Evolutionary conservation across 2,888 invertebrate species (phyloP).

Genomic region (Athalia circularis): DNA sequence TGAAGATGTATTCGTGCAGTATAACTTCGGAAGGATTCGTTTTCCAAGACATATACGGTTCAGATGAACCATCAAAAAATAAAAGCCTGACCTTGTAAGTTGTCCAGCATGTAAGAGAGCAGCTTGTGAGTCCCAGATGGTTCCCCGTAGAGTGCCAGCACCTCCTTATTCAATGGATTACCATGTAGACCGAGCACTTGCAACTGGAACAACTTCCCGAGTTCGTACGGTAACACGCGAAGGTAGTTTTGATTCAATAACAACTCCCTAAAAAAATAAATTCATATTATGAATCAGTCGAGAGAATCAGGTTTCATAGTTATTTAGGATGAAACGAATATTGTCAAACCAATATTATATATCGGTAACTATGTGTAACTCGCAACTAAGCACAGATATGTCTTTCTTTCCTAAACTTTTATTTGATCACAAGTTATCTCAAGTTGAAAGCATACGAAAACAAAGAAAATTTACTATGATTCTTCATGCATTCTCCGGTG

Average conservation of each 20-base stretch:
- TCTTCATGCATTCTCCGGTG: too few relatives aligned
- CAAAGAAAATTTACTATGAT: too few relatives aligned
- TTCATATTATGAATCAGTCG: constrained; percentile 46
- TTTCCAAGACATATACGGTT: too few relatives aligned
- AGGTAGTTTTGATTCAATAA: constrained; percentile 96
- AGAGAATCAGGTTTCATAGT: constrained; percentile 32
- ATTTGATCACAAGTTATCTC: not conserved
- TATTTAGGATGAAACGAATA: not conserved
- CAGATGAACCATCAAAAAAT: too few relatives aligned
- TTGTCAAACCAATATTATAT: too few relatives aligned
- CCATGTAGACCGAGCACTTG: constrained; percentile 94
- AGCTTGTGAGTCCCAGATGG: constrained; percentile 96
- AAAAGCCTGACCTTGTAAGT: constrained; percentile 87
- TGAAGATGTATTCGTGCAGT: too few relatives aligned
- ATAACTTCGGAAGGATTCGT: too few relatives aligned
- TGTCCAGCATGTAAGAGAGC: constrained; percentile 95
- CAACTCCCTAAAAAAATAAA: constrained; percentile 85
- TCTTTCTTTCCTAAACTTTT: constrained; percentile 4
- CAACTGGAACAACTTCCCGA: constrained; percentile 98
- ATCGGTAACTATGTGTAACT: not conserved
- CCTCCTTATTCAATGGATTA: constrained; percentile 95
- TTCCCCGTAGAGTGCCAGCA: constrained; percentile 93
- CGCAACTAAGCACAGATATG: not conserved
- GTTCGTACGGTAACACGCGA: constrained; percentile 94
- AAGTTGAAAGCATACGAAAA: too few relatives aligned